phyloP scores from a whole-genome alignment of 2,888 invertebrate genomes.

The Halictus ligatus region DNA sequence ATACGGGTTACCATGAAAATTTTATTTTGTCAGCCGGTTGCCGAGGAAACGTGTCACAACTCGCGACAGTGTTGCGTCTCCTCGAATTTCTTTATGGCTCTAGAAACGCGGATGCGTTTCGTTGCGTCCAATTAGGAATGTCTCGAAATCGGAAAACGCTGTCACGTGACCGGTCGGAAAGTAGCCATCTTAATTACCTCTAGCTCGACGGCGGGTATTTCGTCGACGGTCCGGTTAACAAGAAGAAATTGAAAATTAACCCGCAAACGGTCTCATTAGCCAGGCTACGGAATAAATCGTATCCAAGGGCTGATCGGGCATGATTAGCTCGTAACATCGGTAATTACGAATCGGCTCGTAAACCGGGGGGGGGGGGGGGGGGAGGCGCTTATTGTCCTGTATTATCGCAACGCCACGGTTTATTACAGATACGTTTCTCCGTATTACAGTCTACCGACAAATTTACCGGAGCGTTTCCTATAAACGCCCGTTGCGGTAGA shows the following conservation, averaged over 20 bases:
- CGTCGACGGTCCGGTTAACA: background rate
- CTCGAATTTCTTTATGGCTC: background rate
- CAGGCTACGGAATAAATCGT: conserved; percentile 35
- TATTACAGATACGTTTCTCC: conserved; percentile 62
- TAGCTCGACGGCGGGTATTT: background rate
- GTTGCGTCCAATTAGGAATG: background rate
- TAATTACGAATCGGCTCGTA: conserved; percentile 65
- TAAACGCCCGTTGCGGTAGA: conserved; percentile 39
- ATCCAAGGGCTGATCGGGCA: conserved; percentile 33
- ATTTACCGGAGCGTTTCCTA: conserved; percentile 54
- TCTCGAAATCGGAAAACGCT: background rate
- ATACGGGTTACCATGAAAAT: background rate
- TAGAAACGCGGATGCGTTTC: background rate
- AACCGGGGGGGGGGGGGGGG: conserved; percentile 21
- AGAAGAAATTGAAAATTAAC: conserved; percentile 49
- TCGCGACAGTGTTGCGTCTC: background rate
- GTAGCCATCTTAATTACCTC: background rate
- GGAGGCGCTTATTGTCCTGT: conserved; percentile 62
- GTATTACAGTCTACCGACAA: conserved; percentile 51
- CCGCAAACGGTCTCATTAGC: conserved; percentile 44
- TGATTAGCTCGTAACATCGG: conserved; percentile 56
- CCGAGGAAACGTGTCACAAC: background rate
- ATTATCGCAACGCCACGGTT: conserved; percentile 63
- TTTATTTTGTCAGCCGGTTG: background rate
- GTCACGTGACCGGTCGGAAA: background rate